A percentile compares a stretch with the other conserved stretches of the same genome.
Conservation (phyloP, 2,888 invertebrate genomes). For the Lathronympha strigana region DNA sequence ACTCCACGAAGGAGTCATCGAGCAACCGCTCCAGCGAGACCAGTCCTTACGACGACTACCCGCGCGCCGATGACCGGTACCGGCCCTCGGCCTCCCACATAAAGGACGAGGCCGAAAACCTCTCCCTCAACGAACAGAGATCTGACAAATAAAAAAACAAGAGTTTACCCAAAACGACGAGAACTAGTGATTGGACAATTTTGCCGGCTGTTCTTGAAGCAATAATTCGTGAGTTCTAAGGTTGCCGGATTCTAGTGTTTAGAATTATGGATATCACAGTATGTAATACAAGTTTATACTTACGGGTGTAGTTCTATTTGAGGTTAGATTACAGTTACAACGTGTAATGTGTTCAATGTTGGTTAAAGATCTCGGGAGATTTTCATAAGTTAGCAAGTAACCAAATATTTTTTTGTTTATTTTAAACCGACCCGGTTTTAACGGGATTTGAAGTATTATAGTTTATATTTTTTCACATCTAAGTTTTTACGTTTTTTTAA, state of each 20-base stretch:
- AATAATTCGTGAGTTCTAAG: slow-evolving; percentile 27
- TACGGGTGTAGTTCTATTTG: slow-evolving; percentile 82
- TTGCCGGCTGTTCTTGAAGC: slow-evolving; percentile 30
- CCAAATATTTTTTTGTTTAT: slow-evolving; percentile 67
- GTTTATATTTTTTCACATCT: slow-evolving; percentile 62
- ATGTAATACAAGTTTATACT: slow-evolving; percentile 69
- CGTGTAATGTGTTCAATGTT: slow-evolving; percentile 78
- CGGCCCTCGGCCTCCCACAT: slow-evolving; percentile 74
- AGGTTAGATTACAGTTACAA: slow-evolving; percentile 66
- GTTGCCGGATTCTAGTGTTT: slow-evolving; percentile 37
- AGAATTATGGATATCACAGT: slow-evolving; percentile 62
- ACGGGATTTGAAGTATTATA: slow-evolving; percentile 82
- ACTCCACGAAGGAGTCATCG: slow-evolving; percentile 72
- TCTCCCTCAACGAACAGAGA: slow-evolving; percentile 80
- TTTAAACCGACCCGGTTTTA: slow-evolving; percentile 74
- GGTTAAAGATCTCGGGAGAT: slow-evolving; percentile 69
- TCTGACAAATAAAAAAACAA: slow-evolving; percentile 80
- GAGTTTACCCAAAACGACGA: slow-evolving; percentile 1
- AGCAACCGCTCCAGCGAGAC: slow-evolving; percentile 76
- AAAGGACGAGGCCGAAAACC: slow-evolving; percentile 80
- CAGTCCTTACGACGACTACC: slow-evolving; percentile 78
- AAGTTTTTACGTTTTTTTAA: slow-evolving; percentile 50
- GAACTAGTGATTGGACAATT: slow-evolving; percentile 12
- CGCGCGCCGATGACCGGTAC: slow-evolving; percentile 72
- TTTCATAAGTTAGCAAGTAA: slow-evolving; percentile 64